These are phyloP conservation scores for Tragulus kanchil DNA, from an alignment of 2,113 vertebrate species.

Conservation along the genomic window DNA sequence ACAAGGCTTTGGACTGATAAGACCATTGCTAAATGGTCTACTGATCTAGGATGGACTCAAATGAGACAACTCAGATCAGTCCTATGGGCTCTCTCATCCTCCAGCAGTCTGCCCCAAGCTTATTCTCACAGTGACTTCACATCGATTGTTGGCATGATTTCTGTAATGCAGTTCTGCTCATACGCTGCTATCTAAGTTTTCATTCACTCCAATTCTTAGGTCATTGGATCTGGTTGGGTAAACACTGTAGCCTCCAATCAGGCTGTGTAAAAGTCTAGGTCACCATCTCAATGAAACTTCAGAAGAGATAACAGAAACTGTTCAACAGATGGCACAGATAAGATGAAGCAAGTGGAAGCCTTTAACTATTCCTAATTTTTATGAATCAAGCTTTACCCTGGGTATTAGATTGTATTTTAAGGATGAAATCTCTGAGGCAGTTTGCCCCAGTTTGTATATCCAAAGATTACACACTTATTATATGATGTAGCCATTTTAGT, in stretches of 20 bases:
- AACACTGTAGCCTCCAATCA: slow-evolving; percentile 1
- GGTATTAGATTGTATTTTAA: not conserved
- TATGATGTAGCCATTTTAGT: too few species aligned
- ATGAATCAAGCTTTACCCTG: not conserved
- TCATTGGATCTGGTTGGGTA: slow-evolving; percentile 34
- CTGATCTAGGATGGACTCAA: not conserved
- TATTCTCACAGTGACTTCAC: not conserved
- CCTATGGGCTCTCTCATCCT: not conserved
- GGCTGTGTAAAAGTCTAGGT: not conserved
- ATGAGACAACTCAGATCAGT: not conserved
- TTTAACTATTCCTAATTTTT: not conserved
- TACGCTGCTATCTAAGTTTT: not conserved
- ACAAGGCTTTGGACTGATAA: not conserved
- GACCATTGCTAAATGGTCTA: not conserved
- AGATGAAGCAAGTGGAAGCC: not conserved
- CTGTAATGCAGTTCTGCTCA: not conserved
- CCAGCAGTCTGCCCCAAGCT: not conserved
- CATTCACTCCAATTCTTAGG: slow-evolving; percentile 47
- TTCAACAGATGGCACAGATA: not conserved
- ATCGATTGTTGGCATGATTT: slow-evolving; percentile 31
- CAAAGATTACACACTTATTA: not conserved
- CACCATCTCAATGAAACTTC: not conserved
- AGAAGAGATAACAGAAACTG: not conserved
- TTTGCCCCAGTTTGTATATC: slow-evolving; percentile 14
- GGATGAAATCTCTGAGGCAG: slow-evolving; percentile 2